phyloP scores from a whole-genome alignment of 92 coral and sea anemone genomes.

The Epizoanthus rinbou region DNA sequence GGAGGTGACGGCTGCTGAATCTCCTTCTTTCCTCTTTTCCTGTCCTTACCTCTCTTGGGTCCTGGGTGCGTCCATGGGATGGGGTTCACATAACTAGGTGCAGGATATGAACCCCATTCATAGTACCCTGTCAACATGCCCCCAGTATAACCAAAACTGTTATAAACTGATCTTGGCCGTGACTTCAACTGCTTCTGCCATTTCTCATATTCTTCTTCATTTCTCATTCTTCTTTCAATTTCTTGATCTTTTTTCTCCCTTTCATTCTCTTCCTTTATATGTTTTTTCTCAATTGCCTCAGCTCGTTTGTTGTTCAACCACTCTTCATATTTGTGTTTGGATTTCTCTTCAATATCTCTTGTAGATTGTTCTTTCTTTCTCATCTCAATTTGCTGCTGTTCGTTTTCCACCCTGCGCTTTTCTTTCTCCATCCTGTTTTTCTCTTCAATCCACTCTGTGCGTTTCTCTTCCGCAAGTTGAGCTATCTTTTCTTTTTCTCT shows the following conservation, averaged over 20 bases:
- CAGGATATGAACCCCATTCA: conserved; percentile 96
- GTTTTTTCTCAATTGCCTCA: conserved; percentile 51
- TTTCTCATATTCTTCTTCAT: conserved; percentile 80
- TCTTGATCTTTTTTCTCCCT: conserved; percentile 67
- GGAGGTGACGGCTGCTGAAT: conserved; percentile 91
- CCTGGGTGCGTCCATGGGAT: conserved; percentile 90
- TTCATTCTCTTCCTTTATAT: conserved; percentile 60
- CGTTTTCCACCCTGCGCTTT: conserved; percentile 47
- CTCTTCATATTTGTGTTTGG: conserved; percentile 61
- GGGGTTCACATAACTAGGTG: conserved; percentile 90
- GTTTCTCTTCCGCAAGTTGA: conserved; percentile 61
- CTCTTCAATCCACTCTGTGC: conserved; percentile 69
- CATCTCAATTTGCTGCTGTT: conserved; percentile 50
- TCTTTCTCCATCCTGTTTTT: conserved; percentile 58
- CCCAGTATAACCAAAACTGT: conserved; percentile 75
- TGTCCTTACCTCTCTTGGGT: conserved; percentile 57
- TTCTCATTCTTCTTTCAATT: conserved; percentile 68
- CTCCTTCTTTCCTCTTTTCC: conserved; percentile 59
- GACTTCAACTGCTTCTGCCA: conserved; percentile 79
- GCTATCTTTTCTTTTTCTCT: conserved; percentile 49
- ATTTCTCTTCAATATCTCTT: conserved; percentile 73
- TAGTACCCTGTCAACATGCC: conserved; percentile 87
- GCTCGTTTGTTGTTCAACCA: conserved; percentile 78
- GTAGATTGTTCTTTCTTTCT: conserved; percentile 58
- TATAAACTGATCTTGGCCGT: conserved; percentile 56